These are phyloP conservation scores for Erpornis zantholeuca DNA, from an alignment of 2,113 vertebrate species.

Conservation along the genomic window DNA sequence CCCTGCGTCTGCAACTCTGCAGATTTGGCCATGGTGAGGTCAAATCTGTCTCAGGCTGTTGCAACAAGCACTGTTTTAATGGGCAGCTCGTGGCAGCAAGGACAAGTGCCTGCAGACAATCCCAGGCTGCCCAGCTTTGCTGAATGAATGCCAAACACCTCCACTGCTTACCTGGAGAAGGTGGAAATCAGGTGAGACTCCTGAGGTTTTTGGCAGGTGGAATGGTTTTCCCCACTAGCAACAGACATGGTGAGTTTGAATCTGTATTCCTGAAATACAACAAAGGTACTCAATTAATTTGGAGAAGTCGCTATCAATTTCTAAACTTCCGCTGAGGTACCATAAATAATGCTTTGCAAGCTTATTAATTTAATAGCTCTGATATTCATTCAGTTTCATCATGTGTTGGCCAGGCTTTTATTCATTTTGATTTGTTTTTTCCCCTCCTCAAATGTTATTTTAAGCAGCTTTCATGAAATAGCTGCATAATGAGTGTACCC, in stretches of 20 bases:
- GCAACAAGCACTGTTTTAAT: neutral
- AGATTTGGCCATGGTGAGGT: neutral
- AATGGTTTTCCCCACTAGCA: neutral
- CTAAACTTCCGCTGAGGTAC: constrained; percentile 18
- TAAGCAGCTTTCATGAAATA: constrained; percentile 37
- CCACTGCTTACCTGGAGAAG: neutral
- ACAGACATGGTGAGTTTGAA: neutral
- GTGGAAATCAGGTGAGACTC: constrained; percentile 8
- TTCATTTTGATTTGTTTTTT: constrained; percentile 59
- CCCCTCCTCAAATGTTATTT: constrained; percentile 49
- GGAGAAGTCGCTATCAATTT: constrained; percentile 44
- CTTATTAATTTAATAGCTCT: constrained; percentile 59
- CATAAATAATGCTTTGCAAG: constrained; percentile 35
- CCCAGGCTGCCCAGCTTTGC: neutral
- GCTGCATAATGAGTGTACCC: constrained; percentile 7
- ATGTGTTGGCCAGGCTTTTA: constrained; percentile 54
- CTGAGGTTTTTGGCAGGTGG: neutral
- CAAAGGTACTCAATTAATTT: constrained; percentile 27
- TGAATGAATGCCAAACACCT: neutral
- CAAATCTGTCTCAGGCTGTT: neutral
- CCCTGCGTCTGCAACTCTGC: neutral
- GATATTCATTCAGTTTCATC: constrained; percentile 35
- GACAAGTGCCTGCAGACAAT: neutral
- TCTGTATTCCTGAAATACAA: constrained; percentile 19
- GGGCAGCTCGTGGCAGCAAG: neutral